Percentiles rank a stretch among this genome's conserved stretches.
Conservation (phyloP, 1,140 invertebrate species). For the Tenebrio molitor region DNA sequence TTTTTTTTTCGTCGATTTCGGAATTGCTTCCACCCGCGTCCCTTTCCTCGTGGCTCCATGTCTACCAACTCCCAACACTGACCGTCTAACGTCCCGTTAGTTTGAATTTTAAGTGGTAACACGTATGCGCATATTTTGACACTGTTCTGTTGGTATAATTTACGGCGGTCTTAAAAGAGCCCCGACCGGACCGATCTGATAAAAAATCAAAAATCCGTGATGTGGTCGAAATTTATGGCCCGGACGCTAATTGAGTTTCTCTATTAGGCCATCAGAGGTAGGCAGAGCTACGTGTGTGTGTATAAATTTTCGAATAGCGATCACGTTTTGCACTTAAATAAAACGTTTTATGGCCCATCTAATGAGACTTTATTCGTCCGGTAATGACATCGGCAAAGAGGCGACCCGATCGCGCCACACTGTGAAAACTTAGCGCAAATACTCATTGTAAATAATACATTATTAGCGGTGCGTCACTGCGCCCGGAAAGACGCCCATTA, state of each 20-base stretch:
- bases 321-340: slow-evolving; percentile 42
- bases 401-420: not conserved
- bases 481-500: too few relatives aligned
- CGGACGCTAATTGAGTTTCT: not conserved
- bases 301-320: slow-evolving; percentile 20
- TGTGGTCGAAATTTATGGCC: not conserved
- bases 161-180: not conserved
- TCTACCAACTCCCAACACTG: too few relatives aligned
- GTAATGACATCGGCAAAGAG: slow-evolving; percentile 37
- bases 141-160: not conserved
- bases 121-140: not conserved
- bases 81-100: not conserved
- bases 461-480: slow-evolving; percentile 38
- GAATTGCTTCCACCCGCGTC: too few relatives aligned
- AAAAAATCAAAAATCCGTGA: not conserved
- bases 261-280: not conserved
- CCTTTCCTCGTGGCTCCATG: too few relatives aligned
- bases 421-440: slow-evolving; percentile 41
- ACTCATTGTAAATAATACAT: slow-evolving; percentile 39
- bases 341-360: slow-evolving; percentile 42
- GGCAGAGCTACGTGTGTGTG: not conserved
- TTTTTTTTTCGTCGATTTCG: too few relatives aligned
- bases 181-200: not conserved
- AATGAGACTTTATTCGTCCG: slow-evolving; percentile 37
- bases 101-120: not conserved